Base-by-base conservation (phyloP, 2,797 vertebrate species). In the Scomberomorus guttatus region DNA sequence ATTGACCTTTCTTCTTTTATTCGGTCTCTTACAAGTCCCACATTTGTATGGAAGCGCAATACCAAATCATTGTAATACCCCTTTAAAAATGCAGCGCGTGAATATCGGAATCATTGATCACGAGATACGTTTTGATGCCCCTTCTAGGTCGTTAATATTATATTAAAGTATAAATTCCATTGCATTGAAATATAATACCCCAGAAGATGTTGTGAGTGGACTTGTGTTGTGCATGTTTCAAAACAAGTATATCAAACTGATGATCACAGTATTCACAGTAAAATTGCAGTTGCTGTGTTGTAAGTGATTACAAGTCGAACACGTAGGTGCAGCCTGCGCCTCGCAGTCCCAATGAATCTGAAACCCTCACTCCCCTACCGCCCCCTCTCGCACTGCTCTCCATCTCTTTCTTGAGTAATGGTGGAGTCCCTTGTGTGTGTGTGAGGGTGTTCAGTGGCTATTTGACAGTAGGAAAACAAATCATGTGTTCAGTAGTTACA, bases 381-480 rank as follows among this genome's bases (percentile, higher is more conserved):
- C 48, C 15, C 60, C 27, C 44, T 29, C 6, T 20, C 51, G 1
- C 6, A 51, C 17, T 4, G 2, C 24, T 22, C 51, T 75, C 22
- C 64, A 27, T 57, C 25, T 14, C 14, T 64, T 29, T 48, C 22
- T 66, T 66, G 44, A 84, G 44, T 64, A 32, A 80, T 67, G 69
- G 3, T 32, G 15, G 22, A 37, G 7, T 27, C 13, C 29, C 34
- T 34, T 48, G 46, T 37, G 12, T 18, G 61, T 62, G 32, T 59
- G 50, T 63, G 29, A 32, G 29, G 1, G 37, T 37, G 62, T 66
- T 20, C 20, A 37, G 48, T n/a, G 13, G 18, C 44, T 69, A 11
- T 75, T 67, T 74, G 71, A 71, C 76, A 52, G 42, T 8, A 24
- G 50, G 75, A 76, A 87, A 83, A 83, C 82, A 85, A 77, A 87